phyloP scores from a whole-genome alignment of 2,113 vertebrate genomes.

The Zapus hudsonius region DNA sequence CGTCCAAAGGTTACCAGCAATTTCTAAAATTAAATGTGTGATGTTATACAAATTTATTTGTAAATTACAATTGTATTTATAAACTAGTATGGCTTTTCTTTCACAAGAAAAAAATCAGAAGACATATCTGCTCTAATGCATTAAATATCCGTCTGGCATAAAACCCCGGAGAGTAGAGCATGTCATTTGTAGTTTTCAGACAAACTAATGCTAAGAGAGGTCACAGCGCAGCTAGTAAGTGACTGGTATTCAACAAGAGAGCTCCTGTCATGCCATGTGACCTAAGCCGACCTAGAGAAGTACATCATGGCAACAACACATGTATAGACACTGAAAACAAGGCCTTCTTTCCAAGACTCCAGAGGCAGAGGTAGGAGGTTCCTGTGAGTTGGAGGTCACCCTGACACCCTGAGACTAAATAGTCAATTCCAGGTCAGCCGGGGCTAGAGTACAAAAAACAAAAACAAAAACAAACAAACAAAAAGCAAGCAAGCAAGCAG shows the following conservation, averaged over 20 bases:
- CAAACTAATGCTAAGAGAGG: background rate
- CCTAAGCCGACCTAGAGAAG: background rate
- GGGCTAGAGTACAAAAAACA: no score
- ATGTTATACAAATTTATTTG: background rate
- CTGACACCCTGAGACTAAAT: no score
- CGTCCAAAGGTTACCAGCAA: background rate
- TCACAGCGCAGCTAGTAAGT: background rate
- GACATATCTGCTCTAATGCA: background rate
- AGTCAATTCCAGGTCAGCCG: no score
- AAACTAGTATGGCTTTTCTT: background rate
- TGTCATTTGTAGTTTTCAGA: background rate
- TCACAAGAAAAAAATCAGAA: background rate
- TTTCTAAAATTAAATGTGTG: background rate
- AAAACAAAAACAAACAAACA: no score
- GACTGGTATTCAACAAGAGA: background rate
- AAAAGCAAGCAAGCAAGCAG: no score
- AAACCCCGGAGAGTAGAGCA: background rate
- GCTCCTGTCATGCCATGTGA: background rate
- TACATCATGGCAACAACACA: background rate
- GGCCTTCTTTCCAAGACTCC: no score
- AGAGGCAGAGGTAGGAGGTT: no score
- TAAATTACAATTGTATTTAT: background rate
- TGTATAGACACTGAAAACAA: background rate
- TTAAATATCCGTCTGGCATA: background rate
- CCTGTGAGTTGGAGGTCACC: no score